Base-by-base conservation (phyloP, 2,113 vertebrate species). In the Gallinago paraguaiae region DNA sequence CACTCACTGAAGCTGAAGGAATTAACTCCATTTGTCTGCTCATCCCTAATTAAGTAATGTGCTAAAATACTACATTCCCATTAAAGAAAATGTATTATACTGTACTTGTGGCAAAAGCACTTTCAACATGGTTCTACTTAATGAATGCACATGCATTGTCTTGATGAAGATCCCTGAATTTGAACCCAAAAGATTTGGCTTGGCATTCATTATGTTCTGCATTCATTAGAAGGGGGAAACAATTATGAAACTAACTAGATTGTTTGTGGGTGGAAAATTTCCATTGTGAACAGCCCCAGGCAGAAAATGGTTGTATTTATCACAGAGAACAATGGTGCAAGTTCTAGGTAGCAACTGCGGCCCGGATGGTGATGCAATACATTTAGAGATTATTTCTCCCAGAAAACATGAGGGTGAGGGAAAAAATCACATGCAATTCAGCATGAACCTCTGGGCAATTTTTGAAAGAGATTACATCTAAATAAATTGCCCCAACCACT, bases 1-100 rank as follows among this genome's bases (percentile, higher is more conserved):
- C 53, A 91, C 20, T 88, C 76, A 84, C 25, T 93, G 92, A 86
- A 95, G 79, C 71, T 93, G 82, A 95, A 93, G 65, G 77, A 95
- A 96, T 93, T 92, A 82, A 76, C 67, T 93, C 64, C 14, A 89
- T 92, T 93, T 96, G 18, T 96, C 90, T 86, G 50, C 74, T 95
- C 92, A 94, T 93, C 83, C 53, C 65, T 91, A 95, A 96, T 96
- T 96, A 95, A 92, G 43, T 82, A 84, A 84, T 87, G 65, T 93
- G 39, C 57, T 96, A 96, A 97, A 96, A 87, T 88, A 89, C 80
- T 84, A 65, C 48, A 79, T 84, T 91, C 53, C 54, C 57, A 89
- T 94, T 94, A 82, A 93, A 93, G 56, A 91, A 95, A 96, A 95
- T 70, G n/a, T 78, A 93, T 91, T 93, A 89, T 72, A 70, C 20